Percentiles rank a stretch among this genome's conserved stretches.
phyloP scores from a whole-genome alignment of 2,797 vertebrate genomes.

The Falco concolor region DNA sequence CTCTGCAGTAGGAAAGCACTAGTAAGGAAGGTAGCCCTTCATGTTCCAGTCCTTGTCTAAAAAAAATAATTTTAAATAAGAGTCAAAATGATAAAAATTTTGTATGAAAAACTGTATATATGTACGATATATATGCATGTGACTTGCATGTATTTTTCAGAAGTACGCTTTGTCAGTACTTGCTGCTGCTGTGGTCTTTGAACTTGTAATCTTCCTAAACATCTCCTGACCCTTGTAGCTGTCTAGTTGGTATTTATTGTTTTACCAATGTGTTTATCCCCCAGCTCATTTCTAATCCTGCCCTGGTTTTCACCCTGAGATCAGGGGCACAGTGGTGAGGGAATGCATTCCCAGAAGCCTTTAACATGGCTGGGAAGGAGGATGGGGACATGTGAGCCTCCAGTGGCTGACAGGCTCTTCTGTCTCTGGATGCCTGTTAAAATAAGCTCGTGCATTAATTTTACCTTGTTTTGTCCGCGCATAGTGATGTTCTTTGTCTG shows the following conservation, averaged over 20 bases:
- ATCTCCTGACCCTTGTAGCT: slow-evolving; percentile 32
- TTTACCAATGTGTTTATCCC: slow-evolving; percentile 18
- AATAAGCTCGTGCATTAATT: background rate
- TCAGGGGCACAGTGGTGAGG: background rate
- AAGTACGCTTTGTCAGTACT: background rate
- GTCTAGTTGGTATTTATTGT: slow-evolving; percentile 53
- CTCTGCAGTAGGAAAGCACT: background rate
- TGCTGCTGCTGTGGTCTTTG: slow-evolving; percentile 8
- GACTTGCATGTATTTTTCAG: background rate
- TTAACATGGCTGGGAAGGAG: background rate
- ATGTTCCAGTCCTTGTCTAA: background rate
- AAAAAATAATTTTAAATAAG: background rate
- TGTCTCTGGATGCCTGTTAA: background rate
- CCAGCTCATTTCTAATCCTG: slow-evolving; percentile 3
- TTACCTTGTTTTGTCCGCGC: background rate
- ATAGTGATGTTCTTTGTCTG: background rate
- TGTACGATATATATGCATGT: background rate
- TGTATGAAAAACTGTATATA: background rate
- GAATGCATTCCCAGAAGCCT: background rate
- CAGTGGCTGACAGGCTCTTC: background rate
- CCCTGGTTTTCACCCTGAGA: slow-evolving; percentile 12
- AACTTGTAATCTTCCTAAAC: slow-evolving; percentile 42
- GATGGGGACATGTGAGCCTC: accelerated
- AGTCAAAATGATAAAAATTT: background rate
- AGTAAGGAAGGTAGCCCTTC: background rate